phyloP scores from a whole-genome alignment of 2,888 invertebrate genomes.

The Boloria euphrosyne region DNA sequence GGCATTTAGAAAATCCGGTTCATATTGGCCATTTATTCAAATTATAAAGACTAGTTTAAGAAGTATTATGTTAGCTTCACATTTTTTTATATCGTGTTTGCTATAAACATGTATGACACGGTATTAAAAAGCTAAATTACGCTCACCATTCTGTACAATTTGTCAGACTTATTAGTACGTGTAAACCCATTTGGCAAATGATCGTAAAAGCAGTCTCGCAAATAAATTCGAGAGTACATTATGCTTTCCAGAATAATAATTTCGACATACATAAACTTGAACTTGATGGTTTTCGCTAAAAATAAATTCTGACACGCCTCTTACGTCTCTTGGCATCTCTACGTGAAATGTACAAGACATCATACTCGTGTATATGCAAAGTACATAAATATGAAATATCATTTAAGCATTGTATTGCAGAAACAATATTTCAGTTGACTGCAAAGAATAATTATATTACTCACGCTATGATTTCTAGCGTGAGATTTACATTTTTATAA shows the following conservation, averaged over 20 bases:
- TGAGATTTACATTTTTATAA: conserved; percentile 5
- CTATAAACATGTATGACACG: too few species aligned
- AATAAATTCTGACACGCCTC: conserved; percentile 48
- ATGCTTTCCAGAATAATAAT: conserved; percentile 51
- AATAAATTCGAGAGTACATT: conserved; percentile 36
- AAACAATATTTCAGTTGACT: conserved; percentile 5
- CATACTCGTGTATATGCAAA: conserved; percentile 9
- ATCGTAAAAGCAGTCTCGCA: conserved; percentile 20
- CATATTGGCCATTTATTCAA: not conserved
- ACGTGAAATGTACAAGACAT: not conserved
- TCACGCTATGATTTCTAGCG: conserved; percentile 8
- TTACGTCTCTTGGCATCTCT: conserved; percentile 12
- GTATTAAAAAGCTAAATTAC: not conserved
- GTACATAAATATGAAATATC: conserved; percentile 14
- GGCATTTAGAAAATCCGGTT: conserved; percentile 12
- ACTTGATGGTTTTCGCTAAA: conserved; percentile 64
- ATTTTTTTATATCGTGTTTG: not conserved
- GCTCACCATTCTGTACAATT: not conserved
- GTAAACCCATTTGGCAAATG: conserved; percentile 36
- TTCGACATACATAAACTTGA: conserved; percentile 52
- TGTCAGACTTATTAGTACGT: conserved; percentile 32
- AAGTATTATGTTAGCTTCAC: too few species aligned
- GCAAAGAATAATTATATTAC: conserved; percentile 8
- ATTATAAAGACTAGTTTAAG: too few species aligned
- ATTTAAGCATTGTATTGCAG: conserved; percentile 1